phyloP scores from a whole-genome alignment of 1,140 invertebrate genomes.

The Meloidogyne floridensis region DNA sequence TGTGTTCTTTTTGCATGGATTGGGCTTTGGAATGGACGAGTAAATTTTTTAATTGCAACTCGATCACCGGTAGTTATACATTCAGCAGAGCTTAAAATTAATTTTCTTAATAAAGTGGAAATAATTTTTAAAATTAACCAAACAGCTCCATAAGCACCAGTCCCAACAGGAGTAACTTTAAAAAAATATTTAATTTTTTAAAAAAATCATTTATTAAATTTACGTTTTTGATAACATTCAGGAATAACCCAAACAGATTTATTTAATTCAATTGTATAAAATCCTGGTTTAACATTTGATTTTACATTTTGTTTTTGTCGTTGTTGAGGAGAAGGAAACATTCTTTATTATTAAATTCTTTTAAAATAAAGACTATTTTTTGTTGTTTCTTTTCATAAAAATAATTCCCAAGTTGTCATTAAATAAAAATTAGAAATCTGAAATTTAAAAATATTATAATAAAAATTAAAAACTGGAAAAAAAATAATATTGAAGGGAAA shows the following conservation, averaged over 20 bases:
- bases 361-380: neutral
- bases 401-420: neutral
- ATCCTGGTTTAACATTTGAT: constrained; percentile 63
- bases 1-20: constrained; percentile 70
- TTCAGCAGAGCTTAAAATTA: constrained; percentile 67
- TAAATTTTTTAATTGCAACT: constrained; percentile 71
- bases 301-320: constrained; percentile 4
- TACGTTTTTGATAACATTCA: constrained; percentile 79
- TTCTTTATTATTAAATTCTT: neutral
- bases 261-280: constrained; percentile 79
- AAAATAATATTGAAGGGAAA: no score
- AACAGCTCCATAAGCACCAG: constrained; percentile 95
- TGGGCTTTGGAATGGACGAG: constrained; percentile 77
- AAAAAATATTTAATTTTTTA: neutral
- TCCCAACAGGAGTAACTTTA: constrained; percentile 81
- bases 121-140: constrained; percentile 74
- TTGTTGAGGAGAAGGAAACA: neutral
- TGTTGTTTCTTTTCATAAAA: neutral
- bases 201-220: neutral
- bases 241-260: constrained; percentile 96
- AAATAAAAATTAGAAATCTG: neutral
- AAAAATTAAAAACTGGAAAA: neutral
- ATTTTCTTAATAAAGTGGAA: neutral
- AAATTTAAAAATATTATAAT: neutral
- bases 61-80: constrained; percentile 68